phyloP scores from a whole-genome alignment of 2,113 vertebrate species.

The Romanogobio albipinnatus region DNA sequence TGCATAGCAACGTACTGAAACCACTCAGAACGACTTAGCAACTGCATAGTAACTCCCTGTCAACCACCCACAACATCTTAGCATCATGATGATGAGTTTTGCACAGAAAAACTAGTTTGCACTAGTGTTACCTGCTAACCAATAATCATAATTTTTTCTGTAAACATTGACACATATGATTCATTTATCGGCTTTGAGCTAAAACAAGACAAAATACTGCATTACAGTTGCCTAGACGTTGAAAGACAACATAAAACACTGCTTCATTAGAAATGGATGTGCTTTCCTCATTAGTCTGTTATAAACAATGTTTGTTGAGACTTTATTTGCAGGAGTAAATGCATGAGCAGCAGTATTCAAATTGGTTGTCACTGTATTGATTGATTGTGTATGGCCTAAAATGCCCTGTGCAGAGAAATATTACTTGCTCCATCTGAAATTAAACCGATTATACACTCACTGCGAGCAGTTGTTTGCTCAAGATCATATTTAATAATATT shows the following conservation, averaged over 20 bases:
- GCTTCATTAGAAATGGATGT: not conserved
- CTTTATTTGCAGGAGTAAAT: constrained; percentile 10
- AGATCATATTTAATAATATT: not conserved
- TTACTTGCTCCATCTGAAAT: not conserved
- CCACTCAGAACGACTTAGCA: not conserved
- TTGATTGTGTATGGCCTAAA: constrained; percentile 22
- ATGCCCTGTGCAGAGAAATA: not conserved
- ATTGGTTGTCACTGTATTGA: constrained; percentile 29
- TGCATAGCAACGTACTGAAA: not conserved
- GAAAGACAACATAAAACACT: not conserved
- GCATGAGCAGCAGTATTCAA: constrained; percentile 25
- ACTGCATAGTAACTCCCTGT: not conserved
- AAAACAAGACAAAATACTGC: not conserved
- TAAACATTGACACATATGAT: not conserved
- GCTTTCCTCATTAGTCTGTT: not conserved
- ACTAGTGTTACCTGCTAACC: not conserved
- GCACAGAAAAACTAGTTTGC: not conserved
- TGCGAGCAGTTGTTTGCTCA: constrained; percentile 4
- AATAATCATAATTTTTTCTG: not conserved
- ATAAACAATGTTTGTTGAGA: constrained; percentile 12
- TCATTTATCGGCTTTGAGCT: not conserved
- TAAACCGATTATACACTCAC: not conserved
- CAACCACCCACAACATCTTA: not conserved
- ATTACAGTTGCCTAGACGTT: not conserved
- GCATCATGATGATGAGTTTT: not conserved